Percentiles rank a stretch among this genome's conserved stretches.
phyloP scores from a whole-genome alignment of 2,113 vertebrate species.

The Boleophthalmus pectinirostris region DNA sequence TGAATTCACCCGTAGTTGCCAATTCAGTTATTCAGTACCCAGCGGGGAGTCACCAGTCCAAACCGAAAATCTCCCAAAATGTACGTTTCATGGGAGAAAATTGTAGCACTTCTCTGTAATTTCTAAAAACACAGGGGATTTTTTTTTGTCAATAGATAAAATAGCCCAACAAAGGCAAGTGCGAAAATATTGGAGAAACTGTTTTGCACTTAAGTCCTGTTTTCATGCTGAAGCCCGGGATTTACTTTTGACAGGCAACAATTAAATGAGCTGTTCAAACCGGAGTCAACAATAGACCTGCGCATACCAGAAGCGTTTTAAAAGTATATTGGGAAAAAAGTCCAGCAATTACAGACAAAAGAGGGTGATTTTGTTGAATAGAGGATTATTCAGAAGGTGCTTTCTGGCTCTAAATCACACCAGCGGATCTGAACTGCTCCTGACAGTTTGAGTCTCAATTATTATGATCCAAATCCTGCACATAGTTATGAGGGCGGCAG shows the following conservation, averaged over 20 bases:
- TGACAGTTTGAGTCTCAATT: conserved; percentile 2
- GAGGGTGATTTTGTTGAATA: background rate
- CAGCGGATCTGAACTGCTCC: background rate
- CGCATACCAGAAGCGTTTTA: background rate
- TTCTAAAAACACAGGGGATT: background rate
- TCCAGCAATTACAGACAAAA: conserved; percentile 10
- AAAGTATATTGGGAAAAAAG: conserved; percentile 1
- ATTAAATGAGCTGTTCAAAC: conserved; percentile 16
- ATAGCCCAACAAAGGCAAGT: background rate
- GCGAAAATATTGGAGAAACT: background rate
- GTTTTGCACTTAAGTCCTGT: background rate
- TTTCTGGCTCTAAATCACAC: conserved; percentile 1
- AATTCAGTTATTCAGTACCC: background rate
- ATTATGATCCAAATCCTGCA: conserved; percentile 1
- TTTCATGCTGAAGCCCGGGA: background rate
- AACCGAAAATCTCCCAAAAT: background rate
- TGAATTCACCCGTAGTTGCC: background rate
- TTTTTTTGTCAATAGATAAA: background rate
- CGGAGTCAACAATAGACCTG: background rate
- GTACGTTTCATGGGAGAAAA: background rate
- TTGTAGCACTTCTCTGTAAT: background rate
- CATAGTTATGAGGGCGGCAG: background rate
- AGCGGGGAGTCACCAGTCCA: background rate
- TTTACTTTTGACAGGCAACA: background rate
- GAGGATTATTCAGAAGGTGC: background rate